These are phyloP conservation scores for Merops nubicus DNA, from an alignment of 2,113 vertebrate genomes.

Conservation along the genomic window DNA sequence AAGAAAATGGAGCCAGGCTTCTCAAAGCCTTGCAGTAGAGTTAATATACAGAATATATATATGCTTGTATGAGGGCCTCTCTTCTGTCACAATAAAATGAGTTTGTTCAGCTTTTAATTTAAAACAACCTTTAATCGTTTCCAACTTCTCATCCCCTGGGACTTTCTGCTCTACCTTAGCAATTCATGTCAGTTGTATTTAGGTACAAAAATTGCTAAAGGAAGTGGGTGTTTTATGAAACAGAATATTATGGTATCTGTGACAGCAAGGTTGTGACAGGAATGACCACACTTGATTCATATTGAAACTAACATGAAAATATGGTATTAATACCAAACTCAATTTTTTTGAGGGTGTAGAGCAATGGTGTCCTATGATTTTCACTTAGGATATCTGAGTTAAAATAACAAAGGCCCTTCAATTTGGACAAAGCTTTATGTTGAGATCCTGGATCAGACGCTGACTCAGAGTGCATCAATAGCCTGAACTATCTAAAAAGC, in stretches of 20 bases:
- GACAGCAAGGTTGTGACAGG: neutral
- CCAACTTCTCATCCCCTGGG: neutral
- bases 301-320: neutral
- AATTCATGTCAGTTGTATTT: neutral
- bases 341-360: neutral
- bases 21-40: neutral
- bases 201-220: neutral
- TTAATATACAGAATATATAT: neutral
- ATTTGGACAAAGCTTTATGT: neutral
- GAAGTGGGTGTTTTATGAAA: neutral
- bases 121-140: neutral
- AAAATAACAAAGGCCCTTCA: neutral
- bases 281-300: neutral
- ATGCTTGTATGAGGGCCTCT: neutral
- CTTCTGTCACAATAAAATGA: neutral
- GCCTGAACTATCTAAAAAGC: neutral
- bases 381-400: neutral
- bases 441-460: neutral
- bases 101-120: neutral
- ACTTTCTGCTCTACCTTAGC: neutral
- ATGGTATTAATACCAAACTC: neutral
- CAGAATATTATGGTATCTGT: neutral
- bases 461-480: neutral
- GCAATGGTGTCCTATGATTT: neutral
- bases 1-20: neutral